A percentile compares a stretch with the other conserved stretches of the same genome.
phyloP scores from a whole-genome alignment of 2,888 invertebrate genomes.

The Nomada lathburiana region DNA sequence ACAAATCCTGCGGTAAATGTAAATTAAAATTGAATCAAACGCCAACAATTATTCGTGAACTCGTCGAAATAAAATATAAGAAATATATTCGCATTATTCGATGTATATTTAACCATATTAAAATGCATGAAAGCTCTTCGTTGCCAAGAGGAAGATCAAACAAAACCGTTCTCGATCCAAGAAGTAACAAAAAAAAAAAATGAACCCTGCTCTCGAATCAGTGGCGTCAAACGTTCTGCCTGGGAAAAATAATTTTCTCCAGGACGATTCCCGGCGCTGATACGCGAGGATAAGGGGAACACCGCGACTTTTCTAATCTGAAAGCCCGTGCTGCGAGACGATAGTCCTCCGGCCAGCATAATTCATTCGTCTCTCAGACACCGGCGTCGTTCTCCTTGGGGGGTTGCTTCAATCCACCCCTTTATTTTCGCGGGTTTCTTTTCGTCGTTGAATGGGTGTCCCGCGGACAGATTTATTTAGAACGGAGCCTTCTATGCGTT shows the following conservation, averaged over 20 bases:
- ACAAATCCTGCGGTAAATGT: no score
- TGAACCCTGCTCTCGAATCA: background rate
- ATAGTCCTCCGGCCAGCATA: conserved; percentile 37
- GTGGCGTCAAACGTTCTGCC: conserved; percentile 11
- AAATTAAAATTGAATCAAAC: no score
- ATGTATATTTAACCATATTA: no score
- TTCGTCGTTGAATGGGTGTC: conserved; percentile 13
- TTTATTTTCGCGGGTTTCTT: conserved; percentile 47
- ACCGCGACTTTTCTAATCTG: conserved; percentile 50
- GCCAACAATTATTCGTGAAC: no score
- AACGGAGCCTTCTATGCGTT: conserved; percentile 6
- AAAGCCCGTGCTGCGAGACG: conserved; percentile 40
- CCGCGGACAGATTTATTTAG: conserved; percentile 52
- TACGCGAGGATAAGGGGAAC: conserved; percentile 24
- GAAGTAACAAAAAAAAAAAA: background rate
- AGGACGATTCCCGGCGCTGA: conserved; percentile 40
- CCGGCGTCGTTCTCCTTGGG: conserved; percentile 50
- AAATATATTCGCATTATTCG: no score
- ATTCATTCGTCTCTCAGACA: conserved; percentile 54
- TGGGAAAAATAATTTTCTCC: conserved; percentile 10
- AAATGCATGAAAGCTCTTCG: no score
- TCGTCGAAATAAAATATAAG: no score
- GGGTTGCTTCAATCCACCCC: conserved; percentile 42
- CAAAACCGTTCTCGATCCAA: background rate
- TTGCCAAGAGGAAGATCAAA: conserved; percentile 2